Conservation (phyloP, 2,113 vertebrate species). For the Atherinomorus stipes region DNA sequence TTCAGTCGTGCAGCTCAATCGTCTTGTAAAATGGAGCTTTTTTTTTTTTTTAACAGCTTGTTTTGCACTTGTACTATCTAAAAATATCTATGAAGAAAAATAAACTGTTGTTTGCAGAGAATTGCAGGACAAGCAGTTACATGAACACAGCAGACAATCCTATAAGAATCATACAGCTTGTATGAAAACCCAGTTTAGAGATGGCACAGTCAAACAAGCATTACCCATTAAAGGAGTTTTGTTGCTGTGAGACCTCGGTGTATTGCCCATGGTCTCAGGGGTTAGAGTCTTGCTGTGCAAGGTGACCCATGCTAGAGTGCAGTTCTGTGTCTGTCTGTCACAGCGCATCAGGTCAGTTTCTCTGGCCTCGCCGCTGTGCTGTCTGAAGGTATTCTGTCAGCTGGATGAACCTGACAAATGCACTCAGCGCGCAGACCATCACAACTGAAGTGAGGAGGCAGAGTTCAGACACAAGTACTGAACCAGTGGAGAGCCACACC, state of each 20-base stretch:
- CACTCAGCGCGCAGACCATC: slow-evolving; percentile 65
- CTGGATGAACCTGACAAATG: slow-evolving; percentile 69
- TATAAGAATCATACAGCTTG: not conserved
- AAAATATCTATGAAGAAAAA: slow-evolving; percentile 2
- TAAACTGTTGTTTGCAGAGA: slow-evolving; percentile 6
- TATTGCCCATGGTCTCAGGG: slow-evolving; percentile 12
- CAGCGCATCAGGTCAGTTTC: slow-evolving; percentile 61
- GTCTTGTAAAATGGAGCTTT: slow-evolving; percentile 2
- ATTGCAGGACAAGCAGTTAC: slow-evolving; percentile 20
- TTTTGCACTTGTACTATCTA: slow-evolving; percentile 34
- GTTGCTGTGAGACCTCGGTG: slow-evolving; percentile 11
- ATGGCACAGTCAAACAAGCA: slow-evolving; percentile 29
- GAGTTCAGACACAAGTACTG: slow-evolving; percentile 49
- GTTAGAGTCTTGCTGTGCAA: slow-evolving; percentile 54
- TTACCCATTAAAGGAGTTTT: slow-evolving; percentile 26
- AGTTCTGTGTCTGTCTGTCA: slow-evolving; percentile 67
- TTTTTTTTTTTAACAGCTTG: slow-evolving; percentile 19
- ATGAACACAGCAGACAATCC: slow-evolving; percentile 4
- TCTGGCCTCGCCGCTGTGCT: slow-evolving; percentile 52
- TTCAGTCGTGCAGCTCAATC: slow-evolving; percentile 15
- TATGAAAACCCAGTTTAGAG: slow-evolving; percentile 8
- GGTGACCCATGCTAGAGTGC: slow-evolving; percentile 69
- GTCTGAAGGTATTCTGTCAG: slow-evolving; percentile 74
- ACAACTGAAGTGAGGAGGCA: slow-evolving; percentile 59
- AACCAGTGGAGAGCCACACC: slow-evolving; percentile 16